phyloP scores from a whole-genome alignment of 30 jellyfish, hydroid and myxozoan genomes.

The Aurelia coerulea region DNA sequence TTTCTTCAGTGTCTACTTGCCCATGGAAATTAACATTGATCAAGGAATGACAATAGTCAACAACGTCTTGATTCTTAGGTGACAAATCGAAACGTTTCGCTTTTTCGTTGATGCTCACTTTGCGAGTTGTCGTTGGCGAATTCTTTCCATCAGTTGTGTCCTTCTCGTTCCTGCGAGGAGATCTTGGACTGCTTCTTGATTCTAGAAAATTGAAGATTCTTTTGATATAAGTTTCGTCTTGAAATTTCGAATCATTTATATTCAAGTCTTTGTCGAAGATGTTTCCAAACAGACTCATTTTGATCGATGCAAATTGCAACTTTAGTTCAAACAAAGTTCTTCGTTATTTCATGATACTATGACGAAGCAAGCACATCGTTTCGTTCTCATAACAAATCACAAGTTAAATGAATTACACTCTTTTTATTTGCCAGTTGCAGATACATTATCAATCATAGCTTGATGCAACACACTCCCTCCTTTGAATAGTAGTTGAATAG shows the following conservation, averaged over 20 bases:
- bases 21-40: constrained; percentile 70
- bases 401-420: too few species aligned
- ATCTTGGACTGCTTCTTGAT: background rate
- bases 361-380: too few species aligned
- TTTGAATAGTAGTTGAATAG: too few species aligned
- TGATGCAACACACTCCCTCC: too few species aligned
- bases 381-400: too few species aligned
- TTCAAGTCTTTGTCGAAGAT: background rate
- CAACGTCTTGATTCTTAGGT: constrained; percentile 72
- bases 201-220: constrained; percentile 4
- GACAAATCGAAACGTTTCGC: constrained; percentile 63
- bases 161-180: background rate
- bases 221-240: background rate
- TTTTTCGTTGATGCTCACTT: background rate
- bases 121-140: background rate
- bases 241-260: background rate
- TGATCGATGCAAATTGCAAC: background rate
- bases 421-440: too few species aligned
- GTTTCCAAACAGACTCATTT: background rate
- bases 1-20: constrained; percentile 27
- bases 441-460: too few species aligned
- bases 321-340: too few species aligned
- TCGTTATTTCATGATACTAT: too few species aligned
- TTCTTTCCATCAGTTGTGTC: background rate
- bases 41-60: constrained; percentile 70